Base-by-base conservation (phyloP, 2,888 invertebrate genomes). In the Ectemnius continuus region DNA sequence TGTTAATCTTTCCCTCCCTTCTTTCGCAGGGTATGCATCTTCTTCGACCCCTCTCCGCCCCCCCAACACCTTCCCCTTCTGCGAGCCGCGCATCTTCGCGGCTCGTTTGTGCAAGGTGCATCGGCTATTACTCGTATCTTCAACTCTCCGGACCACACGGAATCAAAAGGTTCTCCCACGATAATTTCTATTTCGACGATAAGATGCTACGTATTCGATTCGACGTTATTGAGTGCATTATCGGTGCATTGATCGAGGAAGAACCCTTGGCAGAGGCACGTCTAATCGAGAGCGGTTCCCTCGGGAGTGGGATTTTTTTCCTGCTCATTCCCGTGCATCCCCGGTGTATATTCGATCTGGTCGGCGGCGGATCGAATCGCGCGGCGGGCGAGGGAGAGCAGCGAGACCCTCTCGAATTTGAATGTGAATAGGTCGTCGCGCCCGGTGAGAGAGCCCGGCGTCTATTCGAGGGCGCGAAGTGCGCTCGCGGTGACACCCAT, bases 1-100 rank as follows among this genome's bases (percentile, higher is more conserved):
- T 86, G 86, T 81, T 86, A 86, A 86, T 86, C 85, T 82, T 36
- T 79, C 81, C 83, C 73, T 60, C 47, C 45, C 46, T 48, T 36
- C 64, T 61, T 62, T 64, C 61, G 63, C 63, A 14, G 47, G 3
- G 20, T 62, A 36, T 61, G 57, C 66, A 45, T 66, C 45, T 63
- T 59, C 59, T 26, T 61, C 60, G 59, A 46, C 45, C 36, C 56
- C 66, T 48, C 61, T 64, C 36, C 36, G 8, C 36, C 36, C 28
- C 28, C 36, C 11, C 36, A 36, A 23, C 23, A 2, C 3, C 3
- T 23, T 23, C 2, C 23, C 2, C 23, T 36, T 36, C 36, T 36
- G 5, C 36, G 8, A 6, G 36, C 46, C 20, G 23, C 14, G 16
- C 56, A 48, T 73, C 28, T 56, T 69, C 73, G 70, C 61, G 60